Evolutionary conservation across 2,888 invertebrate genomes (phyloP).

Genomic region (Autographa pulchrina): DNA sequence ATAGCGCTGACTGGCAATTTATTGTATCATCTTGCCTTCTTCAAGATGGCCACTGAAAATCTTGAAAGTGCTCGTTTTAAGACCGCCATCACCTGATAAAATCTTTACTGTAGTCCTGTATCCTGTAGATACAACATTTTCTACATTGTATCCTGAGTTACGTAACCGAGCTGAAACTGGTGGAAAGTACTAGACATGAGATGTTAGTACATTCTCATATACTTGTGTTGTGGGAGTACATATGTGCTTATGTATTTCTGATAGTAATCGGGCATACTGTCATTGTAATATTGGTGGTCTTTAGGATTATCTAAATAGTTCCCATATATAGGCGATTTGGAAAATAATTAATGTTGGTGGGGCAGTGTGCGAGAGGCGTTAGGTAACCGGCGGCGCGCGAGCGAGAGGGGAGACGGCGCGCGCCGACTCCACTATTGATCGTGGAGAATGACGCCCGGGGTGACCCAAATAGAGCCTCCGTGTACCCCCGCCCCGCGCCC

Average conservation of each 20-base stretch:
- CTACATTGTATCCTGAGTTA: slow-evolving; percentile 70
- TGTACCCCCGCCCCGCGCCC: slow-evolving; percentile 77
- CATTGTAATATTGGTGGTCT: slow-evolving; percentile 52
- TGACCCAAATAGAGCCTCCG: slow-evolving; percentile 89
- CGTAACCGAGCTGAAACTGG: slow-evolving; percentile 62
- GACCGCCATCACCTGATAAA: slow-evolving; percentile 48
- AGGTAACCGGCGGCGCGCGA: slow-evolving; percentile 83
- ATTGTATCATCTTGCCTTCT: slow-evolving; percentile 67
- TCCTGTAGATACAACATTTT: slow-evolving; percentile 60
- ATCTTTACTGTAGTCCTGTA: slow-evolving; percentile 48
- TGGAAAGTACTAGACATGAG: slow-evolving; percentile 58
- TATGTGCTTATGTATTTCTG: slow-evolving; percentile 40
- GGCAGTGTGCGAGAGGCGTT: slow-evolving; percentile 84
- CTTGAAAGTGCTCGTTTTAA: slow-evolving; percentile 50
- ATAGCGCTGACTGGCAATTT: slow-evolving; percentile 69
- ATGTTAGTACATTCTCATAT: slow-evolving; percentile 31
- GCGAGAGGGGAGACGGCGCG: slow-evolving; percentile 83
- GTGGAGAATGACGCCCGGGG: slow-evolving; percentile 88
- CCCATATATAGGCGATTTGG: slow-evolving; percentile 74
- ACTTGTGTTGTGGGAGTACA: slow-evolving; percentile 12
- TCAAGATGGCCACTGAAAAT: slow-evolving; percentile 60
- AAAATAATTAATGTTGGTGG: slow-evolving; percentile 85
- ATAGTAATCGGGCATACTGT: slow-evolving; percentile 23
- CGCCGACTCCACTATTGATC: slow-evolving; percentile 87
- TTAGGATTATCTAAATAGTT: slow-evolving; percentile 72